These are phyloP conservation scores for Trinorchestia longiramus DNA, from an alignment of 1,140 invertebrate species.

Conservation along the genomic window DNA sequence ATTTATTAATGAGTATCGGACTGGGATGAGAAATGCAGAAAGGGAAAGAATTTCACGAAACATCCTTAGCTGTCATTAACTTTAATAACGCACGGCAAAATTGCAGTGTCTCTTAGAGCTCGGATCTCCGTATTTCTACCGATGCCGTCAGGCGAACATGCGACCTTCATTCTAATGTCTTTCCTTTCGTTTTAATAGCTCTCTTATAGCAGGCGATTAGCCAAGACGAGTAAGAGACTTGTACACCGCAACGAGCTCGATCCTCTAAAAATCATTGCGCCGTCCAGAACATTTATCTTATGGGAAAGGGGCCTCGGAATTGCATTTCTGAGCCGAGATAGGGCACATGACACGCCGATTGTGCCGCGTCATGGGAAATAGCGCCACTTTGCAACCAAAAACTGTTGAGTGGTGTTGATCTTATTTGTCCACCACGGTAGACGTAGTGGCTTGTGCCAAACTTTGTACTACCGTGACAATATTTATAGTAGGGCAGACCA, in stretches of 20 bases:
- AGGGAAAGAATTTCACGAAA: background rate
- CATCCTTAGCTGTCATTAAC: background rate
- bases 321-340: background rate
- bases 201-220: slow-evolving; percentile 43
- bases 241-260: slow-evolving; percentile 25
- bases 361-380: background rate
- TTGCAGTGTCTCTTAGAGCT: background rate
- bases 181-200: slow-evolving; percentile 51
- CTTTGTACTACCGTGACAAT: background rate
- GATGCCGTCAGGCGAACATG: background rate
- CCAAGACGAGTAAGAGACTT: background rate
- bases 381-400: background rate
- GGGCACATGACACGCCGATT: background rate
- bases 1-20: background rate
- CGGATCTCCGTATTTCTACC: background rate
- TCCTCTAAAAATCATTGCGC: background rate
- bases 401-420: background rate
- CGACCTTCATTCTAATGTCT: slow-evolving; percentile 30
- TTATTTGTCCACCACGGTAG: background rate
- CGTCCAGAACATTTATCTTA: slow-evolving; percentile 35
- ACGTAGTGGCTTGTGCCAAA: background rate
- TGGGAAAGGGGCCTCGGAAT: background rate
- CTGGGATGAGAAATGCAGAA: background rate
- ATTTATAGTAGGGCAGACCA: background rate
- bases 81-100: background rate